phyloP scores from a whole-genome alignment of 2,888 invertebrate genomes.

The Melinopterus prodromus region DNA sequence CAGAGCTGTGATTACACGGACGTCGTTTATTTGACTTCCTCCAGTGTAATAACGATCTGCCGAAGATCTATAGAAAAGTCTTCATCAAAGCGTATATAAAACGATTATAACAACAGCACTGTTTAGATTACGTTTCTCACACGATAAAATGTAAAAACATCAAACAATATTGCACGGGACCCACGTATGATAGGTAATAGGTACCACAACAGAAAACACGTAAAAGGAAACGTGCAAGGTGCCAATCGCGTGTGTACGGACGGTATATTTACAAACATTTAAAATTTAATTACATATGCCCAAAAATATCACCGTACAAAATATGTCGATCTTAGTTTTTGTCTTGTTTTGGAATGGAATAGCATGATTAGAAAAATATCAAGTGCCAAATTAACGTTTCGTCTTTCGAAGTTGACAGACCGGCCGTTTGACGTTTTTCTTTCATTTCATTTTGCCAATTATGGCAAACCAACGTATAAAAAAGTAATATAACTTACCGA shows the following conservation, averaged over 20 bases:
- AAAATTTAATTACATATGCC: neutral
- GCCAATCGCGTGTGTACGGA: neutral
- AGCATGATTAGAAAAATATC: neutral
- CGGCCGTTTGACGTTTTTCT: too few species aligned
- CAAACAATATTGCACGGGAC: neutral
- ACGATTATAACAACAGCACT: neutral
- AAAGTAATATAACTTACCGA: neutral
- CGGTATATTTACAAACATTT: neutral
- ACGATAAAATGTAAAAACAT: slow-evolving; percentile 4
- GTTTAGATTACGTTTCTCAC: neutral
- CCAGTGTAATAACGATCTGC: neutral
- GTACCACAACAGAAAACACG: neutral
- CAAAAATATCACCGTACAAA: slow-evolving; percentile 4
- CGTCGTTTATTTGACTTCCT: neutral
- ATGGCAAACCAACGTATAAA: neutral
- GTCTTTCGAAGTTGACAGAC: neutral
- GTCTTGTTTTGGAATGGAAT: neutral
- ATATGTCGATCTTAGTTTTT: neutral
- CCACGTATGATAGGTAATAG: neutral
- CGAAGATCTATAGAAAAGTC: neutral
- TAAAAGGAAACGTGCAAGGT: neutral
- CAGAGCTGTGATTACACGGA: neutral
- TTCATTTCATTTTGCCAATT: too few species aligned
- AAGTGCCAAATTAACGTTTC: neutral
- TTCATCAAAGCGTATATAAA: neutral